These are phyloP conservation scores for Urechis unicinctus DNA, from an alignment of 2,888 invertebrate genomes.

Conservation along the genomic window DNA sequence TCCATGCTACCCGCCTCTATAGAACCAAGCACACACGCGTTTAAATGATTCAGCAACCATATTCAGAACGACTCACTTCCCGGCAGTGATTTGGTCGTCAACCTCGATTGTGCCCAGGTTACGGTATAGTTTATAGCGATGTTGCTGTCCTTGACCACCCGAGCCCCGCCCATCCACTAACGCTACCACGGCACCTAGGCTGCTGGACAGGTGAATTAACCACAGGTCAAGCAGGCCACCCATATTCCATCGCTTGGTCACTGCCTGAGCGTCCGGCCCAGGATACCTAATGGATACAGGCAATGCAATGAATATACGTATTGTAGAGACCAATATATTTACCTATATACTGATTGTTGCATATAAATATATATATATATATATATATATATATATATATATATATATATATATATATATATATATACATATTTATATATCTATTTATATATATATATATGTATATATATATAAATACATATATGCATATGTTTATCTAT, in stretches of 20 bases:
- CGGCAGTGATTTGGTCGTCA: conserved; percentile 85
- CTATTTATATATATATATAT: too few species aligned
- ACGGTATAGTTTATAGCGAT: conserved; percentile 77
- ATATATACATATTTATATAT: too few species aligned
- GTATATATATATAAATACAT: too few species aligned
- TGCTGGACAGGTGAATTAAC: conserved; percentile 82
- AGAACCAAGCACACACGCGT: too few species aligned
- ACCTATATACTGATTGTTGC: too few species aligned
- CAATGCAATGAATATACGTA: neutral
- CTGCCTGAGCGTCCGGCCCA: conserved; percentile 86
- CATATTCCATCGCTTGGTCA: conserved; percentile 74
- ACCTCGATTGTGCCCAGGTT: conserved; percentile 87
- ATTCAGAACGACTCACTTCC: conserved; percentile 31
- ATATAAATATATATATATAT: too few species aligned
- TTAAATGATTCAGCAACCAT: too few species aligned
- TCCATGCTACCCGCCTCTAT: too few species aligned
- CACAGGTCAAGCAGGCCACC: conserved; percentile 61
- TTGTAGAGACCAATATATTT: too few species aligned
- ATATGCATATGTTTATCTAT: too few species aligned
- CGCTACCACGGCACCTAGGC: conserved; percentile 80
- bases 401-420: too few species aligned
- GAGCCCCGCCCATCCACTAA: conserved; percentile 90
- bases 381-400: too few species aligned
- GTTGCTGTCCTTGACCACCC: conserved; percentile 75
- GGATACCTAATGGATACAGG: conserved; percentile 63